phyloP scores from a whole-genome alignment of 1,140 invertebrate genomes.

The Coptotermes formosanus region DNA sequence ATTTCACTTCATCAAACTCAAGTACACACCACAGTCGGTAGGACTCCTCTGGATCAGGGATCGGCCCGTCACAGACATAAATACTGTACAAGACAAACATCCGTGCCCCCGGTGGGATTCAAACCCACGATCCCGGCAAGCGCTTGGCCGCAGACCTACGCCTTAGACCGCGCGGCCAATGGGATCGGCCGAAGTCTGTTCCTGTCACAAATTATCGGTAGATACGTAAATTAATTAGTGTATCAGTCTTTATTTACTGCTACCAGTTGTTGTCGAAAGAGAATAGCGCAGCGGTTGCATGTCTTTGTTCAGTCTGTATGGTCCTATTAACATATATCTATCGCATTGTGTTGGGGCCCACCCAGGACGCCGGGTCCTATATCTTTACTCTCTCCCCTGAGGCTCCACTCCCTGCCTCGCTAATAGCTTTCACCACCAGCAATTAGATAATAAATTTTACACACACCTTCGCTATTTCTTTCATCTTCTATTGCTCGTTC shows the following conservation, averaged over 20 bases:
- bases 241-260: neutral
- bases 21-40: no score
- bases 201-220: no score
- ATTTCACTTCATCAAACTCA: no score
- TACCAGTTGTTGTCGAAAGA: neutral
- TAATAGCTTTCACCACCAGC: slow-evolving; percentile 37
- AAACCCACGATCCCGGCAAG: no score
- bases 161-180: no score
- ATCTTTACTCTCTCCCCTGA: neutral
- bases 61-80: no score
- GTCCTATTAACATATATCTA: slow-evolving; percentile 24
- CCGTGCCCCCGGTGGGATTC: no score
- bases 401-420: neutral
- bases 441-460: slow-evolving; percentile 38
- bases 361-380: slow-evolving; percentile 18
- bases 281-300: neutral
- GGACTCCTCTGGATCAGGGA: no score
- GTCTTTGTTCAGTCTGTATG: slow-evolving; percentile 16
- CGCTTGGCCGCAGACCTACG: no score
- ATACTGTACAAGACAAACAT: no score
- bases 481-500: slow-evolving; percentile 24
- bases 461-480: slow-evolving; percentile 29
- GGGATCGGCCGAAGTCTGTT: no score
- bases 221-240: no score
- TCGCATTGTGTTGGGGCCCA: slow-evolving; percentile 25